These are phyloP conservation scores for Rallus limicola DNA, from an alignment of 2,113 vertebrate genomes.

Conservation along the genomic window DNA sequence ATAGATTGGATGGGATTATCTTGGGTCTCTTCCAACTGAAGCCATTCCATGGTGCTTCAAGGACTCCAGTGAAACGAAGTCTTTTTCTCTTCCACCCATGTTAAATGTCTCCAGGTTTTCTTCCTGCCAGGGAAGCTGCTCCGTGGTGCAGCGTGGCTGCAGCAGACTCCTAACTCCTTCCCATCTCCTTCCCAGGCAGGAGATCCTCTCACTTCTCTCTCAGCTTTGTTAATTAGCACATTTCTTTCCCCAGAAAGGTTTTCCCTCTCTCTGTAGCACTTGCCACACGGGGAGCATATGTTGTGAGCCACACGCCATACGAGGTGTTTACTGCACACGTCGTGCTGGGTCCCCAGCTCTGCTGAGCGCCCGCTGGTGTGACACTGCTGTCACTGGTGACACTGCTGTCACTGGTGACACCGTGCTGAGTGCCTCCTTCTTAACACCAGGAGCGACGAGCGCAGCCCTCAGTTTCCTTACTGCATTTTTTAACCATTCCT, in stretches of 20 bases:
- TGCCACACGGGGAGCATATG: not conserved
- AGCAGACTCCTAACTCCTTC: not conserved
- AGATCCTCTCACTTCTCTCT: not conserved
- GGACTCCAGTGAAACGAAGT: not conserved
- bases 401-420: not conserved
- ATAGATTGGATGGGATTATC: too few relatives aligned
- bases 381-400: accelerated
- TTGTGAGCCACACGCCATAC: not conserved
- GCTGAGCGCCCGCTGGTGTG: not conserved
- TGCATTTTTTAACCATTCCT: not conserved
- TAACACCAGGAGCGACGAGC: not conserved
- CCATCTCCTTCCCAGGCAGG: not conserved
- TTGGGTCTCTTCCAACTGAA: too few relatives aligned
- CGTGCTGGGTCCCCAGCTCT: not conserved
- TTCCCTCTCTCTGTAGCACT: not conserved
- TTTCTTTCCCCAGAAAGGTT: not conserved
- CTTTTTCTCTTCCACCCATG: not conserved
- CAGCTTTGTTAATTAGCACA: not conserved
- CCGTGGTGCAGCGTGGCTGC: accelerated
- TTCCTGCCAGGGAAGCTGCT: not conserved
- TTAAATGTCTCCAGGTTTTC: too few relatives aligned
- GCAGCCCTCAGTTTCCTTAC: accelerated
- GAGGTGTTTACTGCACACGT: not conserved
- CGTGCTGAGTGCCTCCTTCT: not conserved
- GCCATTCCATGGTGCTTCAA: not conserved